Evolutionary conservation across 2,113 vertebrate genomes (phyloP).

Genomic region (Theristicus caerulescens): DNA sequence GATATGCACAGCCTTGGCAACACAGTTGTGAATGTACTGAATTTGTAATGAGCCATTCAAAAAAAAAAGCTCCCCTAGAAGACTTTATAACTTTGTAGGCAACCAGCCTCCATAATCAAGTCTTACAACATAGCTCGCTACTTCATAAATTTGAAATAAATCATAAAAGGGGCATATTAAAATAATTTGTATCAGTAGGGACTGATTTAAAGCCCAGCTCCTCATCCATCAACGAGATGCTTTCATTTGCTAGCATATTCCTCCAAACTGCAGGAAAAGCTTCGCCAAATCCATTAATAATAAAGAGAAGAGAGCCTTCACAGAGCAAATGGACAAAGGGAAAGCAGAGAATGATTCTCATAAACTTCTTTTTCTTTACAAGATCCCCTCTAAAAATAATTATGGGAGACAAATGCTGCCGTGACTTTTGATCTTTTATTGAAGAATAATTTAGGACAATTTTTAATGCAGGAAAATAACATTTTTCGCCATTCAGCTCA

Average conservation of each 20-base stretch:
- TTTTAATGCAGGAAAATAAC: not conserved
- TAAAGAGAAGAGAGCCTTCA: not conserved
- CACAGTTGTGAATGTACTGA: not conserved
- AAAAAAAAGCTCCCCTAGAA: not conserved
- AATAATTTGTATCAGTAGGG: slow-evolving; percentile 64
- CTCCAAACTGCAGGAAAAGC: slow-evolving; percentile 32
- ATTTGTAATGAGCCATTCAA: not conserved
- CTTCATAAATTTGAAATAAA: slow-evolving; percentile 56
- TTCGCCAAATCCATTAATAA: slow-evolving; percentile 44
- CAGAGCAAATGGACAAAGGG: not conserved
- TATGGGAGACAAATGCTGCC: not conserved
- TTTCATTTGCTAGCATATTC: not conserved
- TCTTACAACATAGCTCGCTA: not conserved
- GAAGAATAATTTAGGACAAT: not conserved
- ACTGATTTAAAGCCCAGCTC: slow-evolving; percentile 60
- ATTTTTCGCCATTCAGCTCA: not conserved
- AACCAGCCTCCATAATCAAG: not conserved
- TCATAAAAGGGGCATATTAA: slow-evolving; percentile 52
- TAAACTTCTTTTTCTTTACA: not conserved
- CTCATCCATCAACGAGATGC: slow-evolving; percentile 51
- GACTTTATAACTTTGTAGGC: slow-evolving; percentile 1
- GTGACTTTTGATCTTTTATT: not conserved
- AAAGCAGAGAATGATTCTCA: not conserved
- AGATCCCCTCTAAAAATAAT: not conserved
- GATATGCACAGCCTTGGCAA: not conserved